These are phyloP conservation scores for Trissolcus basalis DNA, from an alignment of 1,140 invertebrate species.

Conservation along the genomic window DNA sequence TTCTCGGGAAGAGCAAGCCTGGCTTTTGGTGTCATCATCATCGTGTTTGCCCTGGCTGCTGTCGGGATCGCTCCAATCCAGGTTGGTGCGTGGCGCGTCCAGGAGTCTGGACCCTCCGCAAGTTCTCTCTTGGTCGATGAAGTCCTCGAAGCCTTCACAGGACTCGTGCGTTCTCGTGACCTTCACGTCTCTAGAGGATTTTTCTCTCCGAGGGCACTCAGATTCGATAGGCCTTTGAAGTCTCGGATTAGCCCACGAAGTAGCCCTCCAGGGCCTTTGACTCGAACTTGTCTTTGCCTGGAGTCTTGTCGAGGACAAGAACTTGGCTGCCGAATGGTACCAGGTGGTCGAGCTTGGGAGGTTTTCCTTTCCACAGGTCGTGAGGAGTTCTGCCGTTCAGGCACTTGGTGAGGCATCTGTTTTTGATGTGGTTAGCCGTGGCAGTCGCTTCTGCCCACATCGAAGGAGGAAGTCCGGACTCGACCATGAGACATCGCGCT, in stretches of 20 bases:
- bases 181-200: neutral
- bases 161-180: neutral
- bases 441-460: constrained; percentile 27
- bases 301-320: constrained; percentile 6
- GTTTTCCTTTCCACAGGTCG: constrained; percentile 63
- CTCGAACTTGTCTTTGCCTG: neutral
- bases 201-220: neutral
- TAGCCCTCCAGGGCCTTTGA: neutral
- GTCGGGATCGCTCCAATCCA: neutral
- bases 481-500: constrained; percentile 50
- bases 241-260: neutral
- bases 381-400: neutral
- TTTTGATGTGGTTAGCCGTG: constrained; percentile 12
- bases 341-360: constrained; percentile 66
- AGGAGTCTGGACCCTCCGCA: neutral
- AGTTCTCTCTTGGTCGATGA: neutral
- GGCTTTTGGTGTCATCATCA: neutral
- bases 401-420: constrained; percentile 8
- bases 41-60: no score
- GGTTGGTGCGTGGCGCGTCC: neutral
- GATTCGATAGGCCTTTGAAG: constrained; percentile 2
- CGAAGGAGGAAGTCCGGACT: constrained; percentile 5
- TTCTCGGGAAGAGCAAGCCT: neutral
- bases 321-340: constrained; percentile 1
- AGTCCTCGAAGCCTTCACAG: neutral